Conservation (phyloP, 30 jellyfish, hydroid and myxozoan genomes). For the Hydractinia symbiolongicarpus region DNA sequence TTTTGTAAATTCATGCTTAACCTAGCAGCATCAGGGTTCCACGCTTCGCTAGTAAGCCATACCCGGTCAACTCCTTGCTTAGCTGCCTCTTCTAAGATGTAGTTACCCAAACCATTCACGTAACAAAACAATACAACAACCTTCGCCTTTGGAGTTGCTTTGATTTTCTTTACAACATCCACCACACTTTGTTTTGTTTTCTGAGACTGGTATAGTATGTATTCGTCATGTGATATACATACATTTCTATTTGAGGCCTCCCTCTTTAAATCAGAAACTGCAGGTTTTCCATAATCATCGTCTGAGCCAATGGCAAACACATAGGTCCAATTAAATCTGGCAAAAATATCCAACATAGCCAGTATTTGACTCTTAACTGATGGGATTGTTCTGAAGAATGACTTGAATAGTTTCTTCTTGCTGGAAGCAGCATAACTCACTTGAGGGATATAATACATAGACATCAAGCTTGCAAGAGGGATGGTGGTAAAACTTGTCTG, state of each 20-base stretch:
- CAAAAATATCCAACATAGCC: slow-evolving; percentile 69
- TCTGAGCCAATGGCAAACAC: slow-evolving; percentile 76
- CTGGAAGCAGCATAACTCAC: slow-evolving; percentile 80
- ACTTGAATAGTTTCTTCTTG: slow-evolving; percentile 50
- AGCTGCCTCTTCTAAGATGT: slow-evolving; percentile 63
- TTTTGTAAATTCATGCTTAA: slow-evolving; percentile 23
- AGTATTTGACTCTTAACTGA: slow-evolving; percentile 67
- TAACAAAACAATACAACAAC: slow-evolving; percentile 65
- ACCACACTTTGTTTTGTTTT: slow-evolving; percentile 32
- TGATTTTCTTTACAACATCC: slow-evolving; percentile 41
- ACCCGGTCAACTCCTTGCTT: slow-evolving; percentile 38
- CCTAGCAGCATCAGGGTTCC: slow-evolving; percentile 66
- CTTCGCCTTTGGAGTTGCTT: slow-evolving; percentile 44
- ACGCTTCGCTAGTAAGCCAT: slow-evolving; percentile 86
- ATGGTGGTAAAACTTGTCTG: slow-evolving; percentile 57
- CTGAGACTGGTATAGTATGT: slow-evolving; percentile 45
- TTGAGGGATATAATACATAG: slow-evolving; percentile 59
- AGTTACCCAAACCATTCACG: slow-evolving; percentile 45
- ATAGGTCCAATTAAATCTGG: slow-evolving; percentile 64
- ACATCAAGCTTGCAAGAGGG: slow-evolving; percentile 77
- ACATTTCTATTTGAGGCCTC: slow-evolving; percentile 36
- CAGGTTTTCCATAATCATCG: slow-evolving; percentile 80
- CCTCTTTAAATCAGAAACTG: slow-evolving; percentile 53
- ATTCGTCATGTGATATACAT: slow-evolving; percentile 61
- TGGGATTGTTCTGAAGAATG: slow-evolving; percentile 82